Percentiles rank a stretch among this genome's conserved stretches.
These are phyloP conservation scores for Cremastinae sp. DNA, from an alignment of 2,888 invertebrate genomes.

Conservation along the genomic window DNA sequence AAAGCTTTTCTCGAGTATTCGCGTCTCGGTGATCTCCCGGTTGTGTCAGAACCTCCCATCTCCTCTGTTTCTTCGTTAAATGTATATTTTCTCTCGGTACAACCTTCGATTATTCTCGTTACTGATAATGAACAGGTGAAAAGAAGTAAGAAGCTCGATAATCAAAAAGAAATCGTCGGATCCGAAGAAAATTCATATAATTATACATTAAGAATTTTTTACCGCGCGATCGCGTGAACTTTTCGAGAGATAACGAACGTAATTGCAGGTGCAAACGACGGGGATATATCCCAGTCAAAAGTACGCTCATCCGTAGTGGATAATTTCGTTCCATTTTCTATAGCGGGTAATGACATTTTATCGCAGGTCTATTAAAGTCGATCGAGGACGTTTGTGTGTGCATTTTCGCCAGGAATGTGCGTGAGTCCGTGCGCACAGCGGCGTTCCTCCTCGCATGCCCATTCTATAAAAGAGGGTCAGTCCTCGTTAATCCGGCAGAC, in stretches of 20 bases:
- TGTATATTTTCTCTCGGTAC: too few species aligned
- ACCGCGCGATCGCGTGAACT: neutral
- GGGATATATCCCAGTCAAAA: neutral
- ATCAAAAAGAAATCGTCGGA: too few species aligned
- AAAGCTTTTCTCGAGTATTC: conserved; percentile 26
- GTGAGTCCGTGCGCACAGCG: conserved; percentile 12
- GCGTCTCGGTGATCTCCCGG: conserved; percentile 9
- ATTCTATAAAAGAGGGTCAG: conserved; percentile 43
- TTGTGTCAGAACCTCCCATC: too few species aligned
- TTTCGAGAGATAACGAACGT: conserved; percentile 6
- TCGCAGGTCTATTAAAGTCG: conserved; percentile 40
- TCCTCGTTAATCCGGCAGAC: conserved; percentile 48
- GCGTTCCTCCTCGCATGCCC: conserved; percentile 30
- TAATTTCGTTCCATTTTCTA: conserved; percentile 28
- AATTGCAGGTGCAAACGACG: conserved; percentile 6
- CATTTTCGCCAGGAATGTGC: neutral
- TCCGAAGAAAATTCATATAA: too few species aligned
- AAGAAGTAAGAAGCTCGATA: too few species aligned
- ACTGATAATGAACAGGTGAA: too few species aligned
- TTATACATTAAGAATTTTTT: neutral
- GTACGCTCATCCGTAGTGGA: conserved; percentile 13
- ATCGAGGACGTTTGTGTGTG: conserved; percentile 7
- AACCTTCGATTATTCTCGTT: too few species aligned
- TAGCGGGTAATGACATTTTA: conserved; percentile 42
- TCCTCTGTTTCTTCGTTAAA: too few species aligned